Evolutionary conservation across 2,888 invertebrate genomes (phyloP).

Genomic region (Caenorhabditis sp.): DNA sequence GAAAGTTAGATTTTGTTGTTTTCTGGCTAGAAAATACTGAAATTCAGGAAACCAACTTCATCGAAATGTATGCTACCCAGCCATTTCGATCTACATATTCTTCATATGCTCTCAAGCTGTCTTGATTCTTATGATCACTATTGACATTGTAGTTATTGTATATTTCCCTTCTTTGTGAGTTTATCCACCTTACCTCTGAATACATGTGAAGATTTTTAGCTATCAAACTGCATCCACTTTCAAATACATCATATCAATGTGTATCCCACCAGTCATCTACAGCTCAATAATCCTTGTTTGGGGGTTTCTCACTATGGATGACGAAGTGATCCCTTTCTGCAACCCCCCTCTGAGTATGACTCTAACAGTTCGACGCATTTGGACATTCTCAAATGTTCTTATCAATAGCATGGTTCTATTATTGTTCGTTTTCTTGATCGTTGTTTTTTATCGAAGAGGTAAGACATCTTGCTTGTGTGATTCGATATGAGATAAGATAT

Average conservation of each 20-base stretch:
- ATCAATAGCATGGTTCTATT: slow-evolving; percentile 3
- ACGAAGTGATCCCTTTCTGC: not conserved
- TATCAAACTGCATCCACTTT: not conserved
- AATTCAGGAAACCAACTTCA: slow-evolving; percentile 13
- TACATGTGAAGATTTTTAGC: not conserved
- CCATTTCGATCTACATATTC: slow-evolving; percentile 26
- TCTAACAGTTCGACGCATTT: not conserved
- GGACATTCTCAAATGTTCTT: not conserved
- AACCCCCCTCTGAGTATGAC: not conserved
- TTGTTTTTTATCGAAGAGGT: slow-evolving; percentile 4
- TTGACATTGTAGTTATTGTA: slow-evolving; percentile 24
- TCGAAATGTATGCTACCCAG: slow-evolving; percentile 25
- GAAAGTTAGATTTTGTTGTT: too few relatives aligned
- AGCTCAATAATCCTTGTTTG: not conserved
- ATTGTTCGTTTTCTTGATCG: slow-evolving; percentile 9
- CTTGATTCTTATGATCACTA: slow-evolving; percentile 21
- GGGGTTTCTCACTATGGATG: not conserved
- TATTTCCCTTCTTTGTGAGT: slow-evolving; percentile 21
- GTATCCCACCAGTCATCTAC: not conserved
- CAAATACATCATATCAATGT: not conserved
- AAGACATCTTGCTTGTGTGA: not conserved
- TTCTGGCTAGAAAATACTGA: too few relatives aligned
- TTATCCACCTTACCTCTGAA: too few relatives aligned
- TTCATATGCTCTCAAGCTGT: slow-evolving; percentile 31
- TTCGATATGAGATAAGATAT: not conserved